Base-by-base conservation (phyloP, 2,113 vertebrate species). In the Dendrocopos noguchii region DNA sequence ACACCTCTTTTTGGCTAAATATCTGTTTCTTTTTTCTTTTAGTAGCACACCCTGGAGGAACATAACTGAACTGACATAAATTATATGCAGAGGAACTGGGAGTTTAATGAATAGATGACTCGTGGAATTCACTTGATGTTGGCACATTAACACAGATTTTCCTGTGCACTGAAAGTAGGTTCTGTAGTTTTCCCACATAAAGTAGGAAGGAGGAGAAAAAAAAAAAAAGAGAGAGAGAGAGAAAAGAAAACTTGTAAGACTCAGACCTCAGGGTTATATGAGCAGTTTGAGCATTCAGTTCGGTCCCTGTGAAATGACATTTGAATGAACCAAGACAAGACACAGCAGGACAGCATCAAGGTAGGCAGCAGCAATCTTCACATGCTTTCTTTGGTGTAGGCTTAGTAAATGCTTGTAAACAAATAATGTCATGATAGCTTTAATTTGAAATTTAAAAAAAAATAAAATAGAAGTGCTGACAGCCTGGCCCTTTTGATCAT, bases 81-180 rank as follows among this genome's bases (percentile, higher is more conserved):
- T 98, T 97, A 98, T 94, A 95, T 82, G 93, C 53, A 52, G 94
- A 97, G 96, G 97, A 98, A 97, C 96, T 57, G 64, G 63, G 80
- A 82, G 79, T 96, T 97, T 97, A 98, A 97, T 97, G 97, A 98
- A 96, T 80, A 98, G 97, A 98, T 96, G 96, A 97, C 94, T 96
- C 95, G 3, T 94, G 97, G 97, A 98, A 98, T 97, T 97, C 97
- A 97, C 97, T 97, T 98, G 97, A 97, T 97, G 97, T 97, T 98
- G 97, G 97, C 98, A 97, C 97, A 97, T 98, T 97, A 98, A 97
- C 97, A 86, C 96, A 95, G 87, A 92, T 96, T 95, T 94, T 97
- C 96, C 95, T 92, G 88, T 87, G 94, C 91, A 71, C 66, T 79
- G 70, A 90, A 97, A 97, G 66, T 94, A 95, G 92, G 91, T 95